Evolutionary conservation across 1,140 invertebrate species (phyloP), one percentile per base, ranked within the genome.

Genomic region (Hermetia illucens): DNA sequence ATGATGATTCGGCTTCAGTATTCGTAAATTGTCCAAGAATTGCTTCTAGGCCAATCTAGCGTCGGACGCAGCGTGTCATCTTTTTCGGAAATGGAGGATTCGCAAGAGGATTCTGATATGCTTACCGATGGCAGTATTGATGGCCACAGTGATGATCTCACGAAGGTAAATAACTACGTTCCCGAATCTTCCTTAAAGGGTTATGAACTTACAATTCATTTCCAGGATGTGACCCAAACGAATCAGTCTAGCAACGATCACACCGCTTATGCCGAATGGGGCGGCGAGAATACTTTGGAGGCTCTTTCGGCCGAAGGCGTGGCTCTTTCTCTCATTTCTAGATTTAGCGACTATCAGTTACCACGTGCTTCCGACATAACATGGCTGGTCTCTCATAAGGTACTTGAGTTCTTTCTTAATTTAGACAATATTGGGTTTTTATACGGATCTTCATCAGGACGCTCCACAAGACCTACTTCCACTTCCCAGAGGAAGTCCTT

Each of bases 341-440:
- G 73, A 47, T 87, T 87, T 55, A 79, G 71, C 41, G 77, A 83
- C 41, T 77, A 80, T 44, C 77, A 83, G 41, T 56, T 88, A 31
- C 83, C 83, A 0, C 48, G 76, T 43, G 78, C 82, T 12, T 81
- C 78, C 3, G 82, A 87, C 36, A 57, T 89, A n/a, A 70, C 81
- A 39, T 89, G 83, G 84, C 59, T 89, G 3, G 80, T 89, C 0
- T 78, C 79, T 0, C 83, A 88, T 54, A 42, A 59, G 16, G 22
- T 29, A 13, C 13, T 8, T 37, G 8, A 8, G n/a, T 8, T n/a
- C 24, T 25, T 25, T n/a, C 8, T 13, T 21, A 36, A 35, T 8
- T 20, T 17, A 15, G 18, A 15, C 8, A 10, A 9, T 19, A 5
- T 20, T 35, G 21, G 21, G 21, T 34, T 34, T 34, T 34, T 4